Percentiles rank a stretch among this genome's conserved stretches.
phyloP scores from a whole-genome alignment of 2,888 invertebrate species.

The Megastigmus dorsalis region DNA sequence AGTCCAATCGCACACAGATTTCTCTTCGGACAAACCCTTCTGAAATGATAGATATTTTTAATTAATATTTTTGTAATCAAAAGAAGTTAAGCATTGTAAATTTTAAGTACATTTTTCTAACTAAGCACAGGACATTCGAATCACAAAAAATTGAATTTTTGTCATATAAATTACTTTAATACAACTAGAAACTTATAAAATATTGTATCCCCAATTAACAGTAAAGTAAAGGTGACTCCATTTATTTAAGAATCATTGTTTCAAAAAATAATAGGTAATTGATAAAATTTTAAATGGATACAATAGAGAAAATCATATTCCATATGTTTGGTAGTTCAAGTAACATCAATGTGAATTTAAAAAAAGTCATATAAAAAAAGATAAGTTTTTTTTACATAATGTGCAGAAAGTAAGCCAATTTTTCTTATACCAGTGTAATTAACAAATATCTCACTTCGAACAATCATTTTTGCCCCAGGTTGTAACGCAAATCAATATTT shows the following conservation, averaged over 20 bases:
- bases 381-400: background rate
- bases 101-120: too few relatives aligned
- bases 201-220: too few relatives aligned
- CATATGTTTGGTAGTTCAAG: slow-evolving; percentile 14
- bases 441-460: too few relatives aligned
- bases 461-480: background rate
- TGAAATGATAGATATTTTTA: slow-evolving; percentile 56
- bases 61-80: slow-evolving; percentile 39
- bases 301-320: background rate
- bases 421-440: too few relatives aligned
- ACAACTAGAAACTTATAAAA: too few relatives aligned
- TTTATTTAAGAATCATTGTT: too few relatives aligned
- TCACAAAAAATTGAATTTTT: too few relatives aligned
- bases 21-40: slow-evolving; percentile 70
- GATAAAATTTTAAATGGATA: too few relatives aligned
- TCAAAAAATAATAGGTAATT: too few relatives aligned
- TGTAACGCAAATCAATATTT: slow-evolving; percentile 24
- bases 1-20: slow-evolving; percentile 69
- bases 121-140: too few relatives aligned
- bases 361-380: slow-evolving; percentile 5
- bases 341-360: slow-evolving; percentile 27
- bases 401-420: background rate
- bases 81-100: background rate
- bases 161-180: too few relatives aligned
- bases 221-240: too few relatives aligned